A percentile compares a stretch with the other conserved stretches of the same genome.
Evolutionary conservation across 2,113 vertebrate genomes (phyloP).

Genomic region (Megalops atlanticus): DNA sequence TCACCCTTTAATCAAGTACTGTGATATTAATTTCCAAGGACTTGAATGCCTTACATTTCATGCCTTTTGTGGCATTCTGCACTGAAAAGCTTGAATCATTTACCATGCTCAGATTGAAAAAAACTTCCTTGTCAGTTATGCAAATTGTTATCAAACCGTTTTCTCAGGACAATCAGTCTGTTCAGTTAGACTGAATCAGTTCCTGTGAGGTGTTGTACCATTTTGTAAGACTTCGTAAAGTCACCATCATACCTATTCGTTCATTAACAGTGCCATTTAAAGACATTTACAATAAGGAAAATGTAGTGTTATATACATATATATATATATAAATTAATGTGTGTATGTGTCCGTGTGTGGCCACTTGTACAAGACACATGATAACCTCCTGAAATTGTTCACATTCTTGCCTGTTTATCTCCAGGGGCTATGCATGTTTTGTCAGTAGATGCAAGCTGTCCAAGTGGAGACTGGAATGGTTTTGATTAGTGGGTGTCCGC

Average conservation of each 20-base stretch:
- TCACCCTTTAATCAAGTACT: no score
- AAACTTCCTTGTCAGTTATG: background rate
- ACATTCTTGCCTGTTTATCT: background rate
- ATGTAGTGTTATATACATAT: no score
- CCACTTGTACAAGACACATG: background rate
- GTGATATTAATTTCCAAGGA: background rate
- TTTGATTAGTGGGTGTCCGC: conserved; percentile 1
- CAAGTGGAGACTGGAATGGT: conserved; percentile 14
- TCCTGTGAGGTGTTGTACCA: background rate
- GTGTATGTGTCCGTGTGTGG: background rate
- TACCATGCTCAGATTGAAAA: background rate
- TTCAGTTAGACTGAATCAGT: background rate
- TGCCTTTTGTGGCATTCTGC: background rate
- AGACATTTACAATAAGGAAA: no score
- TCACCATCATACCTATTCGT: no score
- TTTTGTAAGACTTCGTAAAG: no score
- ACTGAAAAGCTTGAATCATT: background rate
- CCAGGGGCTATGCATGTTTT: conserved; percentile 13
- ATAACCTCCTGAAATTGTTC: background rate
- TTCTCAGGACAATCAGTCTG: background rate
- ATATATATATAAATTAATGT: no score
- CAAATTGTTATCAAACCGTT: background rate
- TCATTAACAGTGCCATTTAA: no score
- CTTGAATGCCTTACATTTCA: background rate
- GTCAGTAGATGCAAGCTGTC: conserved; percentile 20